Evolutionary conservation across 2,113 vertebrate genomes (phyloP).

Genomic region (Elgaria multicarinata): DNA sequence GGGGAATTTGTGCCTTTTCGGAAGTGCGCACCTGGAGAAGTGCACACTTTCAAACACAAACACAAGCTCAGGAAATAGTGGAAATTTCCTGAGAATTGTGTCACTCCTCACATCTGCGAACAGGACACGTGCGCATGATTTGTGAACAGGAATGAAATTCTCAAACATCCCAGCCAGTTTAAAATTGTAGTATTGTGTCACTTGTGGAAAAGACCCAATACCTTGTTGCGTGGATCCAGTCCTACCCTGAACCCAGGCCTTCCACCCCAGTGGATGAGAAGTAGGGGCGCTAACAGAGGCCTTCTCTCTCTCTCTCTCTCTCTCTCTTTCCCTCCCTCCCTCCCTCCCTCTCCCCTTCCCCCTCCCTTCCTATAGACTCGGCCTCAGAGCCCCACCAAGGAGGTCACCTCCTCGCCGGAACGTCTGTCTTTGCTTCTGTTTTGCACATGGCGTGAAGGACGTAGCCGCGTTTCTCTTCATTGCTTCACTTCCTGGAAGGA

Average conservation of each 20-base stretch:
- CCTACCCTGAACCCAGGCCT: too few relatives aligned
- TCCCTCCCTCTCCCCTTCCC: not conserved
- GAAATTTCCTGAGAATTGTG: too few relatives aligned
- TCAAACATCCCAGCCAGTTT: not conserved
- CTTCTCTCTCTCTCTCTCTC: too few relatives aligned
- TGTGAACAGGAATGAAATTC: too few relatives aligned
- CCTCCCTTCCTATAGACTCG: not conserved
- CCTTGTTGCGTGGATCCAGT: too few relatives aligned
- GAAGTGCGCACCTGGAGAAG: too few relatives aligned
- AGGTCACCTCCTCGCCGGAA: constrained; percentile 23
- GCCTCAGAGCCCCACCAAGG: not conserved
- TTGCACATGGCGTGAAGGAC: constrained; percentile 72
- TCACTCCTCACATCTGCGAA: too few relatives aligned
- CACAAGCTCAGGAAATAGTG: too few relatives aligned
- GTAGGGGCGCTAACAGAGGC: not conserved
- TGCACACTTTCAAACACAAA: too few relatives aligned
- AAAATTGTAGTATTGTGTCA: not conserved
- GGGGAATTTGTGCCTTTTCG: too few relatives aligned
- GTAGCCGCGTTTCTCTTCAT: constrained; percentile 57
- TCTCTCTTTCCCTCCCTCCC: not conserved
- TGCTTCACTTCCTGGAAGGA: constrained; percentile 58
- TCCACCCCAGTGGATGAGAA: too few relatives aligned
- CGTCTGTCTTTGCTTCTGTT: constrained; percentile 70
- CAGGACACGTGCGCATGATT: too few relatives aligned
- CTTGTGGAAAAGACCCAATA: not conserved